Conservation (phyloP, 1,140 invertebrate species). For the Prorops nasuta region DNA sequence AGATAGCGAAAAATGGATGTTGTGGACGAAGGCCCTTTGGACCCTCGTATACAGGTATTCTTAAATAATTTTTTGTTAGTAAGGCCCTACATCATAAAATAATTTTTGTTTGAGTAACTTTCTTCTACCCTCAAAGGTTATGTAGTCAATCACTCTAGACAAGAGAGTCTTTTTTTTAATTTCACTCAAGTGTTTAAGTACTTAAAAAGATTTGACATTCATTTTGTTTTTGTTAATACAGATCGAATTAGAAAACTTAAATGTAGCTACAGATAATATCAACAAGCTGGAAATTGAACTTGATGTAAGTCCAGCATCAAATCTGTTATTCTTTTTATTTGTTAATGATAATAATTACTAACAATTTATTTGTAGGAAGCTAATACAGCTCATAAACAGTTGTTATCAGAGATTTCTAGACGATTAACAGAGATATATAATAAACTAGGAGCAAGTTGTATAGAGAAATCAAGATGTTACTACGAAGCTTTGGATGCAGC, state of each 20-base stretch:
- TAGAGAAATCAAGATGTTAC: slow-evolving; percentile 83
- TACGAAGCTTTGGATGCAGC: slow-evolving; percentile 75
- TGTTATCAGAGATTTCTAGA: slow-evolving; percentile 75
- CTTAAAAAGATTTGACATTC: no score
- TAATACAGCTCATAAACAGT: slow-evolving; percentile 74
- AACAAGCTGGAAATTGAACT: slow-evolving; percentile 92
- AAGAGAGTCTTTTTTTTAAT: no score
- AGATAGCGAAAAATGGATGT: slow-evolving; percentile 47
- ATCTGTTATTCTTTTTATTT: slow-evolving; percentile 7
- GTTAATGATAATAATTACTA: neutral
- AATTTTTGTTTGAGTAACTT: neutral
- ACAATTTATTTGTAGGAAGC: slow-evolving; percentile 70
- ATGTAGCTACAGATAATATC: slow-evolving; percentile 92
- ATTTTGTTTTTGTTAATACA: slow-evolving; percentile 55
- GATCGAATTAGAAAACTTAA: slow-evolving; percentile 92
- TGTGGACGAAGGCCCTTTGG: slow-evolving; percentile 48
- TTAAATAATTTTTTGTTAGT: neutral
- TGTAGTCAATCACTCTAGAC: neutral
- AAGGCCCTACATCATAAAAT: slow-evolving; percentile 3
- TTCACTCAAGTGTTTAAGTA: no score
- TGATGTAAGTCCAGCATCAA: slow-evolving; percentile 86
- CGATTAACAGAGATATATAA: slow-evolving; percentile 72
- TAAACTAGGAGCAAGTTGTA: slow-evolving; percentile 70
- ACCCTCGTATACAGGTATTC: slow-evolving; percentile 51
- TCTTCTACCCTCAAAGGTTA: slow-evolving; percentile 4